Evolutionary conservation across 2,888 invertebrate genomes (phyloP).

Genomic region (Acronicta psi): DNA sequence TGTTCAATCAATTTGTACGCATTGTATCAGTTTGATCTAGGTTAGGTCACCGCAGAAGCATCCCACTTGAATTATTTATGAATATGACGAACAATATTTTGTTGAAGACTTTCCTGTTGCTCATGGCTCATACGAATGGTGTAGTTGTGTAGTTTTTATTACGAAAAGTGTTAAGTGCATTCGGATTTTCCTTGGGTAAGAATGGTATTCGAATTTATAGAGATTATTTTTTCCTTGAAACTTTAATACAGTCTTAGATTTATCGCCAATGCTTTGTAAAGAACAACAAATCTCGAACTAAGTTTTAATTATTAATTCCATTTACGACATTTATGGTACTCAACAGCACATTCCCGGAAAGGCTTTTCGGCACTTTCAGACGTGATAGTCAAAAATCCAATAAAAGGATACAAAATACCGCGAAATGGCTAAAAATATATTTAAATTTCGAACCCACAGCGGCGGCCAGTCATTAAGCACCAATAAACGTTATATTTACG

Average conservation of each 20-base stretch:
- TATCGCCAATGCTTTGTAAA: background rate
- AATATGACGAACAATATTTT: conserved; percentile 55
- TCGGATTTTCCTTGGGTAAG: conserved; percentile 2
- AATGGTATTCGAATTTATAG: background rate
- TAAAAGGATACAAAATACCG: conserved; percentile 1
- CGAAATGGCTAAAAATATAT: conserved; percentile 10
- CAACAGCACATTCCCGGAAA: background rate
- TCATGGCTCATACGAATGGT: conserved; percentile 3
- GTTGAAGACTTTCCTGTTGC: conserved; percentile 59
- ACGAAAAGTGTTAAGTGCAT: conserved; percentile 23
- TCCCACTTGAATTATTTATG: conserved; percentile 66
- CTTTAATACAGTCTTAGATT: background rate
- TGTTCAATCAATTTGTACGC: conserved; percentile 63
- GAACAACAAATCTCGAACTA: too few relatives aligned
- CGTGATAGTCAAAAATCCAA: conserved; percentile 1
- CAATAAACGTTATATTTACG: conserved; percentile 45
- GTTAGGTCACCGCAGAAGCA: conserved; percentile 65
- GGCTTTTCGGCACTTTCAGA: background rate
- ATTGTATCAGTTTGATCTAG: conserved; percentile 60
- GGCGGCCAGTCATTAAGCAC: conserved; percentile 22
- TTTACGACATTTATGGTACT: background rate
- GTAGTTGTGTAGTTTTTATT: conserved; percentile 14
- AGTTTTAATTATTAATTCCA: background rate
- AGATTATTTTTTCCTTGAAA: too few relatives aligned
- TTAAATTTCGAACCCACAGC: conserved; percentile 3